Percentiles rank a stretch among this genome's conserved stretches.
Conservation (phyloP, 2,888 invertebrate genomes). For the Drosophila birchii region DNA sequence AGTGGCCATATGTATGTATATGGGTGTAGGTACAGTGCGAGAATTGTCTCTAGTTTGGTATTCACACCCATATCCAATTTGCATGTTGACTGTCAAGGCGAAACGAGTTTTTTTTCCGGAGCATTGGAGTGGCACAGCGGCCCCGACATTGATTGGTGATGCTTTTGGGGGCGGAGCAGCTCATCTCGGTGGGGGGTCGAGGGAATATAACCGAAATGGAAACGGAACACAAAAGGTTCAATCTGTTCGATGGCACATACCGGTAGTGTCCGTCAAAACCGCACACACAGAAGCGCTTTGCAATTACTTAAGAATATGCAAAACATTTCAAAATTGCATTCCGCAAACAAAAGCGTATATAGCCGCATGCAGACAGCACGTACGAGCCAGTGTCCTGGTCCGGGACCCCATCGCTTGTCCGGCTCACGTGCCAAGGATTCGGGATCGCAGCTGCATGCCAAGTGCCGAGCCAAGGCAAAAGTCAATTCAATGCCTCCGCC, state of each 20-base stretch:
- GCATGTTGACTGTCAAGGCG: conserved; percentile 52
- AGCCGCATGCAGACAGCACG: conserved; percentile 13
- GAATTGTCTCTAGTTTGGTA: conserved; percentile 58
- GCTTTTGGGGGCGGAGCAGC: neutral
- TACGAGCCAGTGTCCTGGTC: conserved; percentile 24
- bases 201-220: conserved; percentile 9
- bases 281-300: conserved; percentile 40
- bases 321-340: conserved; percentile 68
- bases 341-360: conserved; percentile 41
- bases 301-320: conserved; percentile 66
- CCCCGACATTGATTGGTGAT: conserved; percentile 62
- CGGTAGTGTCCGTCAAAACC: conserved; percentile 31
- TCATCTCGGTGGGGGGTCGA: neutral
- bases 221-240: conserved; percentile 34
- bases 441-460: conserved; percentile 41
- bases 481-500: conserved; percentile 51
- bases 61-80: conserved; percentile 66
- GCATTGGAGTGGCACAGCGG: conserved; percentile 22
- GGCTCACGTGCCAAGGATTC: conserved; percentile 54
- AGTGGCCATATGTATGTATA: conserved; percentile 52
- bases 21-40: conserved; percentile 28
- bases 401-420: conserved; percentile 45
- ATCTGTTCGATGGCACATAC: conserved; percentile 40
- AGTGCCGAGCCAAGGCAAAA: conserved; percentile 45
- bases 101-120: conserved; percentile 42